Evolutionary conservation across 1,140 invertebrate species (phyloP).

Genomic region (Dolichoris vasculosae): DNA sequence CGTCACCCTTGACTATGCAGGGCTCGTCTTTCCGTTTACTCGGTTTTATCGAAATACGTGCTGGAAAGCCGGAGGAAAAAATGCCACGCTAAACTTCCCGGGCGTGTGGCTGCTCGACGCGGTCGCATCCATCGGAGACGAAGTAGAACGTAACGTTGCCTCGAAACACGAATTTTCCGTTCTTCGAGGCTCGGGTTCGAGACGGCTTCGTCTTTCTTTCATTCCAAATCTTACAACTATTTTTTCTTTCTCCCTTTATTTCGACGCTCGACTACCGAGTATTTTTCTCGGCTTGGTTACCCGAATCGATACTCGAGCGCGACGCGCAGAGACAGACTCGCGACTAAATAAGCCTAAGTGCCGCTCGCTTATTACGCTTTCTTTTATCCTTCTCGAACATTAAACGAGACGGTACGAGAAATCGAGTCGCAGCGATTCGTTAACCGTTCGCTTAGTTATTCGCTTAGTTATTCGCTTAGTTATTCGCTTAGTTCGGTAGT

Average conservation of each 20-base stretch:
- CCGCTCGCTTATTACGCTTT: background rate
- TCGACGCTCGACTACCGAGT: background rate
- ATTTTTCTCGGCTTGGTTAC: background rate
- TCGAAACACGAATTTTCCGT: background rate
- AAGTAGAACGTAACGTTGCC: conserved; percentile 37
- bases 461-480: too few relatives aligned
- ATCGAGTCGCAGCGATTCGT: background rate
- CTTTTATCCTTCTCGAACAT: background rate
- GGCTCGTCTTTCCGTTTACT: conserved; percentile 49
- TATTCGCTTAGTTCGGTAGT: too few relatives aligned
- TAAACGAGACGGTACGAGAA: background rate
- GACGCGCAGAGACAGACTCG: background rate
- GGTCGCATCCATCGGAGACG: conserved; percentile 23
- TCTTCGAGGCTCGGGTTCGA: background rate
- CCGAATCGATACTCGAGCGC: background rate
- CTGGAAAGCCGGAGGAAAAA: conserved; percentile 41
- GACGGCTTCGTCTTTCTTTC: background rate
- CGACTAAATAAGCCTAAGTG: background rate
- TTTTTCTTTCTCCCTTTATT: background rate
- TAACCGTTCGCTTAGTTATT: background rate
- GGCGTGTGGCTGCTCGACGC: background rate
- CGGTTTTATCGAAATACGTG: conserved; percentile 51
- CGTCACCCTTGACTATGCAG: conserved; percentile 13
- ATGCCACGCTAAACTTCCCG: background rate
- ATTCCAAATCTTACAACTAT: background rate